phyloP scores from a whole-genome alignment of 2,888 invertebrate genomes.

The Sinopyrophorus schimmeli region DNA sequence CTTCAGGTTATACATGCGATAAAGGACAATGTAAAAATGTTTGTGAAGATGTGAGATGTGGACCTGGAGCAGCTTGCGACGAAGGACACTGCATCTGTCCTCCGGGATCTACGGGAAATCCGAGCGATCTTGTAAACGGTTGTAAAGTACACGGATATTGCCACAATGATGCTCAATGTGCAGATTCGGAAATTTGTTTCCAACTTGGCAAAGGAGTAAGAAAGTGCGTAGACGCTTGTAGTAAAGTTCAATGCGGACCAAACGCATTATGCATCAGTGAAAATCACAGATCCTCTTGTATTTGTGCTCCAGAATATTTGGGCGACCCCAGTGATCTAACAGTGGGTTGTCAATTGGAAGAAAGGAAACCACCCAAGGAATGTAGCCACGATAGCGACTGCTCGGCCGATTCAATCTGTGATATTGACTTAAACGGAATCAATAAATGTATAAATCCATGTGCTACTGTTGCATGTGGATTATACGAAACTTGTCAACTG shows the following conservation, averaged over 20 bases:
- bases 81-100: slow-evolving; percentile 80
- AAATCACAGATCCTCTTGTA: slow-evolving; percentile 82
- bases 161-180: slow-evolving; percentile 79
- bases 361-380: slow-evolving; percentile 62
- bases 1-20: slow-evolving; percentile 75
- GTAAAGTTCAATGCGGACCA: slow-evolving; percentile 86
- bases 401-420: slow-evolving; percentile 69
- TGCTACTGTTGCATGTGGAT: slow-evolving; percentile 77
- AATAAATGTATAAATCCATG: slow-evolving; percentile 79
- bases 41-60: slow-evolving; percentile 76
- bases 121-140: slow-evolving; percentile 69
- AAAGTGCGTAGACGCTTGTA: slow-evolving; percentile 85
- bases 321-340: slow-evolving; percentile 83
- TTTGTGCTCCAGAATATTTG: slow-evolving; percentile 79
- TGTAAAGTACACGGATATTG: slow-evolving; percentile 78
- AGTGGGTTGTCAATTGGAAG: slow-evolving; percentile 76
- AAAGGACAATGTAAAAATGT: slow-evolving; percentile 74
- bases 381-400: slow-evolving; percentile 76
- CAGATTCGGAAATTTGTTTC: slow-evolving; percentile 84
- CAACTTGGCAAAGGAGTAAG: slow-evolving; percentile 76
- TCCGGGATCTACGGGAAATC: slow-evolving; percentile 76
- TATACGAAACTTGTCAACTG: slow-evolving; percentile 78
- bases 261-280: slow-evolving; percentile 85
- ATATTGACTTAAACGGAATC: slow-evolving; percentile 63
- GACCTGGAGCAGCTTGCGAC: slow-evolving; percentile 80